These are phyloP conservation scores for Diploptera punctata DNA, from an alignment of 2,888 invertebrate species.

Conservation along the genomic window DNA sequence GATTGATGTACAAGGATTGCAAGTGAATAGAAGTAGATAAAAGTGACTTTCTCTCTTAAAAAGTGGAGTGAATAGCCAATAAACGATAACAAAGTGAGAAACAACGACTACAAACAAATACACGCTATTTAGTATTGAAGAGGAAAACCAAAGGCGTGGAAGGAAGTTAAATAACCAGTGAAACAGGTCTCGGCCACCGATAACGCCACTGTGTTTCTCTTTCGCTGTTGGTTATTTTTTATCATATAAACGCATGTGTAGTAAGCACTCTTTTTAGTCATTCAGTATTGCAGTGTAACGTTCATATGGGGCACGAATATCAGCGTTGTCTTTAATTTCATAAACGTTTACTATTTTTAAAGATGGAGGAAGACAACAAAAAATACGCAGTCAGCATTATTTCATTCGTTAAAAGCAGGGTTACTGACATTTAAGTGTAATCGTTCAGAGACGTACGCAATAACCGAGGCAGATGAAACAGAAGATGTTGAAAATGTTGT, in stretches of 20 bases:
- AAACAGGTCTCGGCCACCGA: conserved; percentile 18
- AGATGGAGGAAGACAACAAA: too few species aligned
- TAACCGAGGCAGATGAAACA: neutral
- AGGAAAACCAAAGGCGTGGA: conserved; percentile 11
- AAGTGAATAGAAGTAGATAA: neutral
- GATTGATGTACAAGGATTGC: neutral
- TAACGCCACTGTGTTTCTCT: conserved; percentile 11
- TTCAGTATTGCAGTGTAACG: neutral
- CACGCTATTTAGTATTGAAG: neutral
- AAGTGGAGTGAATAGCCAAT: neutral
- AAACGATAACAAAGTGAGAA: conserved; percentile 3
- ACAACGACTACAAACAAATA: neutral
- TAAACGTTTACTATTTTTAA: too few species aligned
- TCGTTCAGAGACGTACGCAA: neutral
- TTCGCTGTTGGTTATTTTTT: neutral
- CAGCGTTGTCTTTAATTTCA: too few species aligned
- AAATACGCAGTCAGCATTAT: conserved; percentile 64
- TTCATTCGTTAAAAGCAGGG: conserved; percentile 64
- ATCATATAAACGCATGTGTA: conserved; percentile 5
- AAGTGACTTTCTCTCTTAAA: neutral
- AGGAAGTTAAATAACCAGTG: conserved; percentile 19
- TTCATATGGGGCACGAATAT: too few species aligned
- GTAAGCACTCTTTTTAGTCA: too few species aligned
- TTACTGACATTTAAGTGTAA: conserved; percentile 63
- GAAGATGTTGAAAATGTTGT: too few species aligned